A percentile compares a stretch with the other conserved stretches of the same genome.
phyloP scores from a whole-genome alignment of 2,797 vertebrate species.

The Acanthopagrus latus region DNA sequence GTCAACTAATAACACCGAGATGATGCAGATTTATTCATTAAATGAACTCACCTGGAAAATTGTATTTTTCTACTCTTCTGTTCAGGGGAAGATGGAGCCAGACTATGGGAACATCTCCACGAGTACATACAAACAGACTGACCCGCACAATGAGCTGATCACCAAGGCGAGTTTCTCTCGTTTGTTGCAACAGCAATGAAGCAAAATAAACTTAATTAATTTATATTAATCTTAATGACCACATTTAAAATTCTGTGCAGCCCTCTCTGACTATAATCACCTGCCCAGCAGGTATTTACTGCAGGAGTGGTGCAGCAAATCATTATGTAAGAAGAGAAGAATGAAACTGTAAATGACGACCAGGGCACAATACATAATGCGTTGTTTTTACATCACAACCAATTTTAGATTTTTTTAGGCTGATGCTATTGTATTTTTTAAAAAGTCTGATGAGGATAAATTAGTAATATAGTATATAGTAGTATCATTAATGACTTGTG shows the following conservation, averaged over 20 bases:
- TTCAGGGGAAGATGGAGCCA: not conserved
- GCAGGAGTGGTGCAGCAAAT: not conserved
- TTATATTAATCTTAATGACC: not conserved
- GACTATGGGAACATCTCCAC: not conserved
- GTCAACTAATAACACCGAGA: not conserved
- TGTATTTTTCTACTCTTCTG: too few relatives aligned
- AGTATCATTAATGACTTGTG: too few relatives aligned
- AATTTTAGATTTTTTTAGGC: too few relatives aligned
- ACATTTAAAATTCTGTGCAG: not conserved
- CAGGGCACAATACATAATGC: too few relatives aligned
- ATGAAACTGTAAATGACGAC: not conserved
- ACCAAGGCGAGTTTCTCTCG: not conserved
- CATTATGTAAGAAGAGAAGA: constrained; percentile 1
- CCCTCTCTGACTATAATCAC: not conserved
- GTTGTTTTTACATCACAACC: not conserved
- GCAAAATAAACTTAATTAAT: not conserved
- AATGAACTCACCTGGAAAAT: constrained; percentile 2
- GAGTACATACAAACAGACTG: not conserved
- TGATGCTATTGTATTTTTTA: too few relatives aligned
- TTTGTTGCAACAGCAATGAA: not conserved
- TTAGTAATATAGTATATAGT: too few relatives aligned
- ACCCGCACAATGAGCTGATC: not conserved
- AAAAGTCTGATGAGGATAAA: too few relatives aligned
- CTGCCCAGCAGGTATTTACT: not conserved
- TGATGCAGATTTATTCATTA: constrained; percentile 14